Base-by-base conservation (phyloP, 2,888 invertebrate species). In the Dendrolimus pini region DNA sequence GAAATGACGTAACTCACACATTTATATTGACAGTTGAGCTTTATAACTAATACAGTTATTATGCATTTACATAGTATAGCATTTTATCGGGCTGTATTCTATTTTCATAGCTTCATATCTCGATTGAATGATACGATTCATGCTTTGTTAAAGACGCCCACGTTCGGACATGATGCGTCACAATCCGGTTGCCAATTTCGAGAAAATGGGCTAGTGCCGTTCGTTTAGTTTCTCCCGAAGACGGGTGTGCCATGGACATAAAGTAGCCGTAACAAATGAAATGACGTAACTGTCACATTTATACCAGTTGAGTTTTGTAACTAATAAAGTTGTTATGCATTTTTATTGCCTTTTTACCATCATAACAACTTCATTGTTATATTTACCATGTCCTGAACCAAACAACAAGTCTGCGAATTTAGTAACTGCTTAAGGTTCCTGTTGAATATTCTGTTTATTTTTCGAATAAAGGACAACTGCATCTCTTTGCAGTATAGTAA, bases 191-290 rank as follows among this genome's bases (percentile, higher is more conserved):
- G 62, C 60, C 64, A 65, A 62, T 66, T 65, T 59, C 54, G 41
- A 55, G 61, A 59, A 61, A 60, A 60, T 56, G 41, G 58, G 59
- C 59, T 59, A 57, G 56, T 59, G 59, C 63, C 63, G 64, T 65
- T 65, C 54, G 60, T 61, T 59, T 65, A 65, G 61, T 63, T 62
- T 60, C 58, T 58, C 59, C 58, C 56, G 58, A 53, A 54, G 60
- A 59, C 52, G 60, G 62, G 64, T 58, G 63, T 54, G 61, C 54
- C 64, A 54, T 13, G 53, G 61, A 58, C 56, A 60, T 61, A 63
- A 64, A 62, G 12, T 12, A 47, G 9, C 12, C 2, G 47, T 47
- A 12, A 47, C 47, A 47, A 8, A 7, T 47, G 12, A 47, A 47
- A 47, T 47, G 47, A 47, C 47, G 47, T 10, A 47, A 9, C 47